Conservation (phyloP, 2,888 invertebrate genomes). For the Schizaphis graminum region DNA sequence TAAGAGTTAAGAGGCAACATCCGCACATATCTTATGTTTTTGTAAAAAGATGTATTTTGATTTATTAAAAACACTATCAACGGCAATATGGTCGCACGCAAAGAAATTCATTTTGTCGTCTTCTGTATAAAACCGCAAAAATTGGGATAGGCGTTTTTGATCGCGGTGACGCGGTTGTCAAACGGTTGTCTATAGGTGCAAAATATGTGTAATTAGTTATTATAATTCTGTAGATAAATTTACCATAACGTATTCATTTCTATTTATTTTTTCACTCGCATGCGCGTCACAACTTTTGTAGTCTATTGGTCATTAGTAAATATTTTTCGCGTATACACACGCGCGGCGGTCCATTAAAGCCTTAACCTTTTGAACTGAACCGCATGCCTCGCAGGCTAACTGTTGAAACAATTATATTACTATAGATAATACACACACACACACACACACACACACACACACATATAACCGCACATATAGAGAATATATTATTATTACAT, state of each 20-base stretch:
- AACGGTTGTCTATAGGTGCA: background rate
- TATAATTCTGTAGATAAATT: background rate
- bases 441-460: too few relatives aligned
- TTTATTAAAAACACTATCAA: background rate
- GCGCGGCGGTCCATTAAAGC: background rate
- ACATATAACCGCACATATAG: background rate
- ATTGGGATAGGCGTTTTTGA: background rate
- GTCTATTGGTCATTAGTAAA: background rate
- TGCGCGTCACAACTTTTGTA: background rate
- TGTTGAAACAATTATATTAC: conserved; percentile 21
- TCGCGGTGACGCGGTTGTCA: background rate
- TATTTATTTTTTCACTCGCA: background rate
- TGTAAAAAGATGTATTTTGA: background rate
- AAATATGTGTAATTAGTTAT: background rate
- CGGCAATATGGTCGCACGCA: background rate
- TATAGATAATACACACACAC: background rate
- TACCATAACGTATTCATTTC: background rate
- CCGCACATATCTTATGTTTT: background rate
- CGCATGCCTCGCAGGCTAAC: background rate
- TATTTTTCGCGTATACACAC: background rate
- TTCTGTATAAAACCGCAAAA: background rate
- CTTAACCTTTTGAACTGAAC: background rate
- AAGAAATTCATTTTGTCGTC: background rate
- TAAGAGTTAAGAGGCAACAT: background rate
- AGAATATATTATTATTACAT: background rate